phyloP scores from a whole-genome alignment of 2,797 vertebrate species.

The Margarornis squamiger region DNA sequence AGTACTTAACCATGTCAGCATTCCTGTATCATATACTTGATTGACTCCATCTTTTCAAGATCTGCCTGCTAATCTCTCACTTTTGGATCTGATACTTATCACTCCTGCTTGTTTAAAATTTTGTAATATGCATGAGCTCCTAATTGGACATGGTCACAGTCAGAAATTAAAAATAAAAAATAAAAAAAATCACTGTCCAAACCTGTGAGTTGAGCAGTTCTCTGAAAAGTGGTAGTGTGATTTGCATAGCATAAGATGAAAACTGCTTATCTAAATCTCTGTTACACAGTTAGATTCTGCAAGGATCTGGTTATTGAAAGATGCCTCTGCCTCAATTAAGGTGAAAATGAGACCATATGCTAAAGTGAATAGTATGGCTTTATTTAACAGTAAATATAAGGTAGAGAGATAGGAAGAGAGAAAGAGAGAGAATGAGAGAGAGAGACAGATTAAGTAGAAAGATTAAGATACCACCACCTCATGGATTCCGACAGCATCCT shows the following conservation, averaged over 20 bases:
- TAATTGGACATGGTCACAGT: neutral
- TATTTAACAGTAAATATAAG: neutral
- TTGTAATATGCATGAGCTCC: neutral
- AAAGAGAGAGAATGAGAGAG: neutral
- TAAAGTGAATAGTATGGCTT: neutral
- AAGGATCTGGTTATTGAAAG: neutral
- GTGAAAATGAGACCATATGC: neutral
- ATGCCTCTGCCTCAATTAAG: neutral
- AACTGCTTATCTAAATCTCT: neutral
- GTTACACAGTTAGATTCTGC: neutral
- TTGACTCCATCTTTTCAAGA: neutral
- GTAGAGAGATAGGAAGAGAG: neutral
- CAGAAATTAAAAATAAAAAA: neutral
- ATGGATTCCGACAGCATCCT: neutral
- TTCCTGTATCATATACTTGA: neutral
- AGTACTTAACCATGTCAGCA: neutral
- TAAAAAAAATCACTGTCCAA: neutral
- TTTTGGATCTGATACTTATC: neutral
- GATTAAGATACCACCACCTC: neutral
- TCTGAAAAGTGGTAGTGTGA: neutral
- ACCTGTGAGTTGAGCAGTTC: neutral
- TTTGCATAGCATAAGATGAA: neutral
- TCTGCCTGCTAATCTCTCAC: neutral
- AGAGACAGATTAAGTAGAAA: neutral
- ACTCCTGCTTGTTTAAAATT: neutral